Conservation (phyloP, 2,113 vertebrate genomes). For the Struthidea cinerea region DNA sequence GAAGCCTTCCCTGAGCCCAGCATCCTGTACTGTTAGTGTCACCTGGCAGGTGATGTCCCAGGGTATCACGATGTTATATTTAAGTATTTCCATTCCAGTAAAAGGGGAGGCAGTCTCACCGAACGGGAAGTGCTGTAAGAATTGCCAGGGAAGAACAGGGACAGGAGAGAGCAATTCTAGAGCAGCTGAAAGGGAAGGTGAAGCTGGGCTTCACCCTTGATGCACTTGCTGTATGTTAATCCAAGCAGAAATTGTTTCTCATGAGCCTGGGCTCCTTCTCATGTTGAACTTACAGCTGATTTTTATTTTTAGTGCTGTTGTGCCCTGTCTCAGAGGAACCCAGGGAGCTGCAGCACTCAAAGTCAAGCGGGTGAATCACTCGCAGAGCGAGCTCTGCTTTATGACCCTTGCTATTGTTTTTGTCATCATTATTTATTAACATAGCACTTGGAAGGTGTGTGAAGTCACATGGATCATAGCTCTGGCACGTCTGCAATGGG, state of each 20-base stretch:
- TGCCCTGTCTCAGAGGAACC: background rate
- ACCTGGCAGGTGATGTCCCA: background rate
- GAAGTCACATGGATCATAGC: background rate
- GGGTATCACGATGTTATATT: fast-evolving
- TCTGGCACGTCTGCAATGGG: background rate
- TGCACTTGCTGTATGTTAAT: background rate
- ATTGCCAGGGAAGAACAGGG: background rate
- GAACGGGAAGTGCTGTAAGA: background rate
- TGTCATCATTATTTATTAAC: background rate
- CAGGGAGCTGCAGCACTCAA: background rate
- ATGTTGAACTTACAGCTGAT: background rate
- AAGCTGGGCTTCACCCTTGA: background rate
- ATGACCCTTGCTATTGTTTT: background rate
- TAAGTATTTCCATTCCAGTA: background rate
- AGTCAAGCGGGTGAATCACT: background rate
- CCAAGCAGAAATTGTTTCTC: background rate
- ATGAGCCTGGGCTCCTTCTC: background rate
- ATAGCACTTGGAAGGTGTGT: background rate
- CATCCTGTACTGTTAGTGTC: fast-evolving
- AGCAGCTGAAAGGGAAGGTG: background rate
- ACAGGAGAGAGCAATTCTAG: background rate
- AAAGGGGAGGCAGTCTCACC: background rate
- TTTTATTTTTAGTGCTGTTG: background rate
- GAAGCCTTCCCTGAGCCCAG: background rate
- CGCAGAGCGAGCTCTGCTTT: background rate